These are phyloP conservation scores for Papilio aristodemus DNA, from an alignment of 1,140 invertebrate species.

Conservation along the genomic window DNA sequence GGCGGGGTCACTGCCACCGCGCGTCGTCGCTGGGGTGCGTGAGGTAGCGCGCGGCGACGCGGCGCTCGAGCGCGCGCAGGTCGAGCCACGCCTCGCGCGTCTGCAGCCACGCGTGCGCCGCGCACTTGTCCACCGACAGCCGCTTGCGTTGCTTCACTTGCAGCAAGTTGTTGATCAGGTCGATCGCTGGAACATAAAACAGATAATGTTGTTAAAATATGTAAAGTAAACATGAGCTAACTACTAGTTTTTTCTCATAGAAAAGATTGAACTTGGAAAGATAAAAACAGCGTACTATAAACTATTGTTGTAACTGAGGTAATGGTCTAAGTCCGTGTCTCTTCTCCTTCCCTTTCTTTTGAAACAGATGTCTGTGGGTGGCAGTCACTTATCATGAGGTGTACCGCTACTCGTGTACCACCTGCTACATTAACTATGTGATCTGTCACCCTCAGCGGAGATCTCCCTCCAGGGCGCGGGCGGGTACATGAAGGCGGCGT, in stretches of 20 bases:
- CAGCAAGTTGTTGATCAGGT: constrained; percentile 97
- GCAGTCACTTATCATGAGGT: too few relatives aligned
- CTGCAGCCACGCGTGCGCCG: constrained; percentile 96
- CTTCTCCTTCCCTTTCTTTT: too few relatives aligned
- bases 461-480: constrained; percentile 99
- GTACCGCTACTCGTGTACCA: too few relatives aligned
- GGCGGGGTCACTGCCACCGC: constrained; percentile 83
- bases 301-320: too few relatives aligned
- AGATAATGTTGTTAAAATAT: too few relatives aligned
- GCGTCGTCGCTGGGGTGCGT: constrained; percentile 98
- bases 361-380: too few relatives aligned
- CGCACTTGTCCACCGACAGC: constrained; percentile 97
- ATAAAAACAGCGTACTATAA: too few relatives aligned
- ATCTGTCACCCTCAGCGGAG: constrained; percentile 96
- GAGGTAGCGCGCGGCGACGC: constrained; percentile 93
- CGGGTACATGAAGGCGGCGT: constrained; percentile 99
- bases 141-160: constrained; percentile 99
- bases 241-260: too few relatives aligned
- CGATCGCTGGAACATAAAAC: constrained; percentile 87
- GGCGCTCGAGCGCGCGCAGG: constrained; percentile 91
- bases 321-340: too few relatives aligned
- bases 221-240: too few relatives aligned
- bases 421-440: too few relatives aligned
- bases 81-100: constrained; percentile 98
- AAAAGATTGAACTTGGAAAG: too few relatives aligned